phyloP scores from a whole-genome alignment of 2,113 vertebrate species.

The Oncorhynchus clarkii region DNA sequence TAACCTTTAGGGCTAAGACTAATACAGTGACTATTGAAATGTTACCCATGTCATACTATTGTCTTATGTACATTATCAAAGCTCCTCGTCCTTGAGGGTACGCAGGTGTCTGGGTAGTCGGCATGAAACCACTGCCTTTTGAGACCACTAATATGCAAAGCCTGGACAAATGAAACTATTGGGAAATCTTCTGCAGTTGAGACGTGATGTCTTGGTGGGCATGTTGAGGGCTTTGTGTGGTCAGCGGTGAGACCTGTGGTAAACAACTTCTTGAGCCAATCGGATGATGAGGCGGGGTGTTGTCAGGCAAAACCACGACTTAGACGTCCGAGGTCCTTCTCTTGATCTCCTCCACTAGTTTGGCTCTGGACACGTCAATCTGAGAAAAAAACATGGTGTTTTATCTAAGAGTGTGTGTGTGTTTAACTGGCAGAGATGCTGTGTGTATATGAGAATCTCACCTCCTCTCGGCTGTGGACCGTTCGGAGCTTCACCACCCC shows the following conservation, averaged over 20 bases:
- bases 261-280: neutral
- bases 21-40: neutral
- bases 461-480: conserved; percentile 90
- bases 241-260: neutral
- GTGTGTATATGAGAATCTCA: conserved; percentile 38
- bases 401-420: neutral
- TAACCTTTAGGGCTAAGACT: neutral
- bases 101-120: neutral
- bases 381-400: conserved; percentile 44
- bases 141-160: neutral
- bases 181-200: neutral
- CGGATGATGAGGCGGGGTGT: neutral
- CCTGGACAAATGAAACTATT: neutral
- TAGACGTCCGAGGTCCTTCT: conserved; percentile 73
- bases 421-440: neutral
- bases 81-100: neutral
- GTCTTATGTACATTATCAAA: neutral
- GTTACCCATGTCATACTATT: neutral
- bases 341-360: conserved; percentile 83
- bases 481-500: conserved; percentile 88
- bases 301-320: conserved; percentile 6
- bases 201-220: neutral
- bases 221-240: neutral
- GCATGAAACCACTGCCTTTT: neutral
- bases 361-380: conserved; percentile 80